Base-by-base conservation (phyloP, 2,797 vertebrate species). In the Esox masquinongy region DNA sequence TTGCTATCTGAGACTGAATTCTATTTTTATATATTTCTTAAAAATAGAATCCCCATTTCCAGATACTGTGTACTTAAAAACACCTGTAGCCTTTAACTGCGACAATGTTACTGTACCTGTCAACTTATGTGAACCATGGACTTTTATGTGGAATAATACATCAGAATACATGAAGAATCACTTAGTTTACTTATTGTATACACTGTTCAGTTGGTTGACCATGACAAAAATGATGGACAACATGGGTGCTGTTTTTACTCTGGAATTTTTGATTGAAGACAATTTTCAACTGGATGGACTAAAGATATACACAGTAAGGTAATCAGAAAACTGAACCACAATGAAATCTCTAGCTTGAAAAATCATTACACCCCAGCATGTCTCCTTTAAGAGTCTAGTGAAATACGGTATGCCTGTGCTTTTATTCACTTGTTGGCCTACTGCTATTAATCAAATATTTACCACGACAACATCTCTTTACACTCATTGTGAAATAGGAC, bases 111-210 rank as follows among this genome's bases (percentile, higher is more conserved):
- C 83, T 88, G 88, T 86, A 24, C 84, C 47, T 61, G 77, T 79
- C 70, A 77, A 82, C 76, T 72, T 53, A 68, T 72, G 39, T 77
- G 74, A 39, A 39, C 34, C 8, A 39, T 82, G 39, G 39, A 82
- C 63, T 67, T 85, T 69, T 83, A 67, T 83, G 75, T 67, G 72
- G 50, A 31, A 39, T 31, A 59, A 56, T 39, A 22, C 19, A 59
- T 53, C 26, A 29, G 70, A 31, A 31, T 31, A 1, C 29, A 31
- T 78, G 34, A 70, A 69, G 76, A 17, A 2, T 36, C 11, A 31
- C 36, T 49, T 50, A 53, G 47, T 83, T 81, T 82, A 85, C 79
- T 86, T 83, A 89, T 61, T 59, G 53, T 43, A 14, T 50, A 31
- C 24, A 24, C 16, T 31, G 47, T 70, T 24, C 24, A 70, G 26